A percentile compares a stretch with the other conserved stretches of the same genome.
phyloP scores from a whole-genome alignment of 1,140 invertebrate genomes.

The Heliconius congener region DNA sequence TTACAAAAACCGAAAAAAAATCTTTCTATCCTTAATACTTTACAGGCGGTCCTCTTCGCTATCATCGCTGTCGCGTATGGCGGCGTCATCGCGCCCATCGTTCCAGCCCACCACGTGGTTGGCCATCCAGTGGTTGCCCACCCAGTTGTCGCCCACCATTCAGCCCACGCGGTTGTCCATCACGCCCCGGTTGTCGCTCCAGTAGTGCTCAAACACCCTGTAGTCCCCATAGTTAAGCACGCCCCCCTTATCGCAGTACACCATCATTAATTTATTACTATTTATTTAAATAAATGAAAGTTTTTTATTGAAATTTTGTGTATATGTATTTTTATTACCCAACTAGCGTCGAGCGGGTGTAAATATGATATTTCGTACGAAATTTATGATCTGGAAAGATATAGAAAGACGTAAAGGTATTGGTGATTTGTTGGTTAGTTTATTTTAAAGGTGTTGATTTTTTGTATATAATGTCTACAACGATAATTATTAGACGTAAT shows the following conservation, averaged over 20 bases:
- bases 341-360: background rate
- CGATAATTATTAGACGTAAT: background rate
- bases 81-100: conserved; percentile 65
- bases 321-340: conserved; percentile 17
- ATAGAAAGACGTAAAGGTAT: background rate
- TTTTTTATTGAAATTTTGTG: conserved; percentile 24
- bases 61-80: conserved; percentile 57
- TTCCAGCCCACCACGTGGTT: conserved; percentile 60
- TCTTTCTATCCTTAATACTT: conserved; percentile 11
- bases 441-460: background rate
- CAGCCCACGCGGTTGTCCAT: conserved; percentile 54
- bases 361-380: background rate
- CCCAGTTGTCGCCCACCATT: conserved; percentile 49
- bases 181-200: conserved; percentile 53
- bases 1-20: background rate
- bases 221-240: conserved; percentile 54
- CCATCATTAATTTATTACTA: conserved; percentile 44
- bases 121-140: conserved; percentile 55
- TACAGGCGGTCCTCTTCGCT: conserved; percentile 63
- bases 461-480: background rate
- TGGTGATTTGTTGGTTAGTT: background rate
- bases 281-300: conserved; percentile 36
- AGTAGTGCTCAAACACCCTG: conserved; percentile 41
- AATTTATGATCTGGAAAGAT: background rate
- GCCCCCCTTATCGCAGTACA: conserved; percentile 54